These are phyloP conservation scores for Mobula hypostoma DNA, from an alignment of 2,113 vertebrate genomes.

Conservation along the genomic window DNA sequence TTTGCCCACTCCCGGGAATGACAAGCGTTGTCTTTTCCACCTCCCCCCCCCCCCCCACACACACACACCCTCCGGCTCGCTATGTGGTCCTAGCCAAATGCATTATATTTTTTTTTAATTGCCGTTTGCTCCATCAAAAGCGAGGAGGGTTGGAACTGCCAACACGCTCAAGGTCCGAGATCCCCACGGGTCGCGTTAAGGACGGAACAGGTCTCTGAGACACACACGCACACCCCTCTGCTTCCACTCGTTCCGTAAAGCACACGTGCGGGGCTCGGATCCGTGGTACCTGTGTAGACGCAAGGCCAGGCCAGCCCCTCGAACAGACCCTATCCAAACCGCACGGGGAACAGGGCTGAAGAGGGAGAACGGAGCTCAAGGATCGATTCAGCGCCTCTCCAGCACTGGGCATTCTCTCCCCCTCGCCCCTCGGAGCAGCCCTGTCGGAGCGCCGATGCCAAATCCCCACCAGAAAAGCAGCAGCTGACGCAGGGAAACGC, in stretches of 20 bases:
- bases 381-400: no score
- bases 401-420: no score
- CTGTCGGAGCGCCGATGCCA: not conserved
- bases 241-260: no score
- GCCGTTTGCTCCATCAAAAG: not conserved
- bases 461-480: not conserved
- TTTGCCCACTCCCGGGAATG: not conserved
- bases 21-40: no score
- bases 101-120: not conserved
- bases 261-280: not conserved
- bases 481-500: constrained; percentile 6
- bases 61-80: not conserved
- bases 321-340: no score
- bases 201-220: not conserved
- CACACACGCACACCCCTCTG: no score
- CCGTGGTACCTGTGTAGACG: not conserved
- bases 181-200: not conserved
- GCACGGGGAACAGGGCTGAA: no score
- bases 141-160: not conserved
- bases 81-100: not conserved
- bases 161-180: not conserved
- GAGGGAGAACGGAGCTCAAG: no score
- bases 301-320: not conserved
- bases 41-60: no score
- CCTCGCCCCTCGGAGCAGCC: not conserved